Evolutionary conservation across 2,888 invertebrate species (phyloP), one percentile per base, ranked within the genome.

Genomic region (Tinea pellionella): DNA sequence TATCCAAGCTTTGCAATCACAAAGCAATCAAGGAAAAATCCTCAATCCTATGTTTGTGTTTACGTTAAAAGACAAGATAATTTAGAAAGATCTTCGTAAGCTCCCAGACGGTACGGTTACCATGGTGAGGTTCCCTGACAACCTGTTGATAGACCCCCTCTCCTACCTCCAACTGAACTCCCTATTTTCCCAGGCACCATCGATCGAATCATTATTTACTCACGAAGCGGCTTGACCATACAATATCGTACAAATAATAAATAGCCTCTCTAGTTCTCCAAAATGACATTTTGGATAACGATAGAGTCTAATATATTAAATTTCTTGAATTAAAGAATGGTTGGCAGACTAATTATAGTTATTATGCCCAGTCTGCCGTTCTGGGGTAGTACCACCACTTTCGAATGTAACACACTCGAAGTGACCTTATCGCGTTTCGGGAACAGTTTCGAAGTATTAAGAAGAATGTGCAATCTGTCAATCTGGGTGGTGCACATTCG

Each of bases 21-120:
- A 19, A 32, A 32, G 57, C 57, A 57, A 57, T 57, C 57, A 57
- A 55, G 29, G 57, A 57, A 32, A 57, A 15, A 30, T 32, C 29
- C 57, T 11, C 57, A 32, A 32, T 57, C 57, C 53, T 4, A 32
- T 57, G 57, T 29, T 57, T 57, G 55, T 55, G 57, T 57, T 57
- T 57, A 57, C 55, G 57, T 15, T 57, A 11, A 57, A 16, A 32
- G 57, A 57, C 57, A 32, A 19, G 57, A 32, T 57, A 57, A 57
- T 57, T 57, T 32, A 13, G 15, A n/a, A 32, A 15, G 57, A 57
- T 57, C 57, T 32, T 32, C 57, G 32, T 57, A 57, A 57, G 32
- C 57, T 19, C 11, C 57, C 13, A n/a, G 57, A 11, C 57, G 24
- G 29, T 6, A 24, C 24, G 16, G 57, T 57, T 57, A 32, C 57